Evolutionary conservation across 2,797 vertebrate genomes (phyloP).

Genomic region (Gymnopithys bicolor): DNA sequence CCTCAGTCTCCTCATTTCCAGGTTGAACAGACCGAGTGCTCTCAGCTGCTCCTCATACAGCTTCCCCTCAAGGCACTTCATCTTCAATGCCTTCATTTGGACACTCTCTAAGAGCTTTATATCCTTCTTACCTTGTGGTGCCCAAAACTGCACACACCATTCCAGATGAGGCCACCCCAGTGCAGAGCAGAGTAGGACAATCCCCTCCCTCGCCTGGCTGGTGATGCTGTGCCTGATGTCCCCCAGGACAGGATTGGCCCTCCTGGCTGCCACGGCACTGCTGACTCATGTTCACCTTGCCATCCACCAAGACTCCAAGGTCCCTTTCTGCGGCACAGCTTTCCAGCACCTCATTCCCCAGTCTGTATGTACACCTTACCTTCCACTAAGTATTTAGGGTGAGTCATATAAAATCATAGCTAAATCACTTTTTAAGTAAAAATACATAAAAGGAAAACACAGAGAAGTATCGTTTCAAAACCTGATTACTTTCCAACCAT

Average conservation of each 20-base stretch:
- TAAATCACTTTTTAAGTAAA: background rate
- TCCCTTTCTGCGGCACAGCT: background rate
- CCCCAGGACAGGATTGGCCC: background rate
- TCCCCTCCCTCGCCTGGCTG: background rate
- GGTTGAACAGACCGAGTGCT: background rate
- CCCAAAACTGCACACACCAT: background rate
- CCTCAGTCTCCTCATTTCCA: background rate
- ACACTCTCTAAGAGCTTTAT: background rate
- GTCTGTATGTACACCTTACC: background rate
- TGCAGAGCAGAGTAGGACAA: background rate
- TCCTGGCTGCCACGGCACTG: background rate
- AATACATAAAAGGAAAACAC: background rate
- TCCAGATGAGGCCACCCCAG: background rate
- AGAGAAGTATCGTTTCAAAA: background rate
- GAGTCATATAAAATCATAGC: background rate
- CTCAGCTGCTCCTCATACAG: background rate
- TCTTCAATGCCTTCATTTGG: background rate
- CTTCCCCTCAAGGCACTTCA: background rate
- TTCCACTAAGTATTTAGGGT: background rate
- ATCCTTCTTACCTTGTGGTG: background rate
- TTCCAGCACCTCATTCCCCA: background rate
- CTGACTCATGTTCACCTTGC: background rate
- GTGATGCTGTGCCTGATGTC: background rate
- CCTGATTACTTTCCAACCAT: background rate
- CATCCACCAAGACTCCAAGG: background rate